Evolutionary conservation across 2,113 vertebrate genomes (phyloP).

Genomic region (Lophotis ruficrista): DNA sequence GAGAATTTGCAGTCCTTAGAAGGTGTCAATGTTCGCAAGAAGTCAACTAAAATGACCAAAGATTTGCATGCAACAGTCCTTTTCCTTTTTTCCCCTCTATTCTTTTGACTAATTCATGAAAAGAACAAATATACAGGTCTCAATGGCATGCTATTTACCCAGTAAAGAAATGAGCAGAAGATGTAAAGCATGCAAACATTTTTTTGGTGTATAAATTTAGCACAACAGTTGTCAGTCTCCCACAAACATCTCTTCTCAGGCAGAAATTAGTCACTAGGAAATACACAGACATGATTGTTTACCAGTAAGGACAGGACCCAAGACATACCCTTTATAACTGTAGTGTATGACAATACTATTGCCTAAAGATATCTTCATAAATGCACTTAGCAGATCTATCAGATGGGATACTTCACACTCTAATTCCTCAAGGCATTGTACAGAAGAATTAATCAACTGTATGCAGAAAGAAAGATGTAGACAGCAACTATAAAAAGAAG

Average conservation of each 20-base stretch:
- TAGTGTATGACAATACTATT: not conserved
- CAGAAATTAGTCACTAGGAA: slow-evolving; percentile 26
- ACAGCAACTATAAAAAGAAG: not conserved
- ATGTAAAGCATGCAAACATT: not conserved
- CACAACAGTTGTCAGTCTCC: not conserved
- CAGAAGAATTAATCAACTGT: slow-evolving; percentile 9
- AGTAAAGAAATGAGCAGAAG: not conserved
- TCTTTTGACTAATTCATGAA: not conserved
- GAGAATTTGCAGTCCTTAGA: not conserved
- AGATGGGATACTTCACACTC: not conserved
- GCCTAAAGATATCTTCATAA: slow-evolving; percentile 31
- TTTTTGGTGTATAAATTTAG: not conserved
- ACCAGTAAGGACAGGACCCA: not conserved
- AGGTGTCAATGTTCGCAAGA: not conserved
- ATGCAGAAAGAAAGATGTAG: not conserved
- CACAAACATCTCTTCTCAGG: not conserved
- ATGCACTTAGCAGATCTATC: slow-evolving; percentile 21
- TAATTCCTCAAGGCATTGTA: slow-evolving; percentile 34
- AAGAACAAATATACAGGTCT: not conserved
- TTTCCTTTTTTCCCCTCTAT: not conserved
- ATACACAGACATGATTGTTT: not conserved
- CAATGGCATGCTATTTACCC: not conserved
- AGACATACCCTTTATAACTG: not conserved
- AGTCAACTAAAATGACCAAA: not conserved
- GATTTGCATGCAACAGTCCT: not conserved